Base-by-base conservation (phyloP, 2,113 vertebrate species). In the Caranx melampygus region DNA sequence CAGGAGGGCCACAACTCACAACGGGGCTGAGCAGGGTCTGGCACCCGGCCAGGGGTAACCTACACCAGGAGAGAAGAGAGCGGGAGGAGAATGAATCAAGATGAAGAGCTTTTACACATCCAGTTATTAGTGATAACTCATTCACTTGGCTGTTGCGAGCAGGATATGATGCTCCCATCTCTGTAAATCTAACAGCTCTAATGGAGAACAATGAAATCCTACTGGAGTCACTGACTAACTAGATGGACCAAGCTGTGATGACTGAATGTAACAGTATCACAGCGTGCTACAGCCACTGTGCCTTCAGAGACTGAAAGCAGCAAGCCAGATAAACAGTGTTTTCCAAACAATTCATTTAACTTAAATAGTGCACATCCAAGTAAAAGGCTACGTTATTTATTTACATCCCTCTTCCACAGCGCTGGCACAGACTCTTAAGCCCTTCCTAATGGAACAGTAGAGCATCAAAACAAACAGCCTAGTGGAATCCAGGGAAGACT, bases 11-110 rank as follows among this genome's bases (percentile, higher is more conserved):
- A 2, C 98, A 99, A 95, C 97, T 98, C 93, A 99, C 96, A 7
- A 99, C 96, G 70, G 98, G 98, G 89, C 97, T 98, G 91, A 99
- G 95, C 84, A 99, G 94, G 0, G 98, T 99, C 95, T 99, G 98
- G 92, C 97, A 97, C 90, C 98, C 98, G 0, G 97, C 96, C 88
- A 99, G 93, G 78, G 98, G 97, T 92, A 99, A 93, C 95, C 98
- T 99, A 94, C 89, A 86, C 57, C 81, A 10, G 49, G 57, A 78
- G 69, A 49, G 69, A 61, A 40, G 55, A 26, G 16, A 52, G 47
- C 64, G 44, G 40, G 52, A 57, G 60, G 40, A 42, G 55, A 9
- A 72, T 44, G 52, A 73, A 62, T 69, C 10, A 6, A 54, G 54
- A 86, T 63, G 51, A 86, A 79, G 75, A 40, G 78, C 60, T 79